Percentiles rank a stretch among this genome's conserved stretches.
phyloP scores from a whole-genome alignment of 2,113 vertebrate genomes.

The Neolamprologus sp. region DNA sequence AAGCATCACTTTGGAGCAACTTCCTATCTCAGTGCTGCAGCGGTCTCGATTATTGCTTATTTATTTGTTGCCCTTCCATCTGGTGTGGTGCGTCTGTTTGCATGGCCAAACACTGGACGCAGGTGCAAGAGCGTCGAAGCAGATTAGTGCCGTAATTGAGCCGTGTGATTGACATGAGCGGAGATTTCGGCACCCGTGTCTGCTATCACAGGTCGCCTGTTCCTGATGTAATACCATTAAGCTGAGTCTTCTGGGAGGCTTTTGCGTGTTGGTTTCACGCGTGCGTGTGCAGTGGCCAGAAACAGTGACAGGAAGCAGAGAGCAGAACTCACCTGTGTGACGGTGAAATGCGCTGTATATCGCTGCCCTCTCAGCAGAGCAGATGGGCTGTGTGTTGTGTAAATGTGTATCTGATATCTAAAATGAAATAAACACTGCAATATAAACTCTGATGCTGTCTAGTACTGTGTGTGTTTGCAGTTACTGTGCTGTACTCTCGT shows the following conservation, averaged over 20 bases:
- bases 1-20: neutral
- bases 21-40: neutral
- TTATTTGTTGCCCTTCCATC: neutral
- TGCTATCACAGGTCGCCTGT: slow-evolving; percentile 35
- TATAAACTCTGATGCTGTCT: neutral
- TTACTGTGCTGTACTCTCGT: neutral
- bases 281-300: neutral
- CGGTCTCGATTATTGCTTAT: neutral
- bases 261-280: neutral
- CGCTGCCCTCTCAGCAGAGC: neutral
- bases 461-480: neutral
- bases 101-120: neutral
- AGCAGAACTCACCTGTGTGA: neutral
- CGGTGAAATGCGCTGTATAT: slow-evolving; percentile 8
- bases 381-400: neutral
- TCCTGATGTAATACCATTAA: slow-evolving; percentile 40
- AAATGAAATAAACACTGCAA: neutral
- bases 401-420: slow-evolving; percentile 4
- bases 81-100: neutral
- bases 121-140: slow-evolving; percentile 34
- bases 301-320: neutral
- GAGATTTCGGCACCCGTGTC: slow-evolving; percentile 38
- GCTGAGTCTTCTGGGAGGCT: neutral
- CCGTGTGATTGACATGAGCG: slow-evolving; percentile 31
- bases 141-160: slow-evolving; percentile 37